Percentiles rank a stretch among this genome's conserved stretches.
These are phyloP conservation scores for Mamestra configurata DNA, from an alignment of 1,140 invertebrate genomes.

Conservation along the genomic window DNA sequence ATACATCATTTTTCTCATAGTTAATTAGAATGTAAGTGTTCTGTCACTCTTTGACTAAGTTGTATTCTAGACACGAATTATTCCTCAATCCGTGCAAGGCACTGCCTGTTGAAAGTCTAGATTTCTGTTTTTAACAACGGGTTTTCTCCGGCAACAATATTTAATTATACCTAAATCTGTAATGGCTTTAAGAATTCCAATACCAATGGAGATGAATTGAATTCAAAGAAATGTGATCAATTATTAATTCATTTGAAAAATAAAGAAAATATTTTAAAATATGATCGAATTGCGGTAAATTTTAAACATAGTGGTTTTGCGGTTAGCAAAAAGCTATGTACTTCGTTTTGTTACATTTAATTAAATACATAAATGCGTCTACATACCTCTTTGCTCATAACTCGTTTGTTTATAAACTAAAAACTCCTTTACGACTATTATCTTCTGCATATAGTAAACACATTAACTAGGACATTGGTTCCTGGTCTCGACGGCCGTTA, in stretches of 20 bases:
- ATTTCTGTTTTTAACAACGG: constrained; percentile 19
- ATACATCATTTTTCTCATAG: background rate
- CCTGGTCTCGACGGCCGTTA: constrained; percentile 51
- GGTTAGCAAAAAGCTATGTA: background rate
- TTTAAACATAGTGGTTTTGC: background rate
- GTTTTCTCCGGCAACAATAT: constrained; percentile 15
- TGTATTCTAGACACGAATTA: constrained; percentile 27
- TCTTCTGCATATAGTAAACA: constrained; percentile 40
- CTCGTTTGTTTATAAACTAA: background rate
- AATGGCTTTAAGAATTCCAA: background rate
- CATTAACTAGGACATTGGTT: constrained; percentile 39
- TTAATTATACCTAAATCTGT: constrained; percentile 15
- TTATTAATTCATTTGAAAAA: background rate
- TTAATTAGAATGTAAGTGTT: background rate
- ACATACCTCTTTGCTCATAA: background rate
- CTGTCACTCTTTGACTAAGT: background rate
- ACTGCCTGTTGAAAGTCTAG: constrained; percentile 25
- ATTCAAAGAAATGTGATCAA: background rate
- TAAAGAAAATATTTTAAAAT: background rate
- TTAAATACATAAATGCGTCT: too few relatives aligned
- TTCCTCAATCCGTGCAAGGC: constrained; percentile 38
- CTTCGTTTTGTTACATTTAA: too few relatives aligned
- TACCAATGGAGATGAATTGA: too few relatives aligned
- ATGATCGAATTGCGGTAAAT: background rate
- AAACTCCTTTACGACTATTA: constrained; percentile 29